Evolutionary conservation across 1,140 invertebrate species (phyloP), one percentile per base, ranked within the genome.

Genomic region (Probaryconus sp.): DNA sequence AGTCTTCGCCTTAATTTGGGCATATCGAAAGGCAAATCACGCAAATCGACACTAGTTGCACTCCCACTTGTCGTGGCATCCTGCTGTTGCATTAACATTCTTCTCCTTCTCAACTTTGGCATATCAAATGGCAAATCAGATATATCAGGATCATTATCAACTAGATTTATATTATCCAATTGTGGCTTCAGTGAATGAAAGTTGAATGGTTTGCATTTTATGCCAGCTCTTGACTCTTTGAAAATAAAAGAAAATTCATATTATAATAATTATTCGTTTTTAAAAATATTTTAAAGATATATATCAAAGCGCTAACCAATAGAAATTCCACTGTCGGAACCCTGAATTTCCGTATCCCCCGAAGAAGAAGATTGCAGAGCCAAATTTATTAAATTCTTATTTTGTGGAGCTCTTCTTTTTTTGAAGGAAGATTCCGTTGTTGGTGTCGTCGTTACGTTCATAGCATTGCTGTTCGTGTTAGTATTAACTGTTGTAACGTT

Each of bases 11-110:
- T 88, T 30, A 96, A 85, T 85, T 96, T 96, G 7, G 95, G 94
- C 94, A 96, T 96, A 82, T 96, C 95, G 80, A 96, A 96, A 10
- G 95, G 94, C 63, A 96, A 88, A 78, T 95, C 92, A 37, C 92
- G 89, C 1, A 95, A 86, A 79, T 95, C 94, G 6, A 94, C 92
- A 3, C 92, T 93, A 1, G 91, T 93, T 13, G 91, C 91, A 74
- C 92, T 93, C 26, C 91, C 90, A 9, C 92, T 92, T 21, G 92
- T 93, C 33, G 91, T 91, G 5, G 90, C 89, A 28, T 90, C 89
- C 70, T 91, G n/a, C n/a, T n/a, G 86, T 35, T 87, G 83, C 79
- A 86, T 81, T 10, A 88, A 78, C 11, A 87, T 83, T 64, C 93
- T 90, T 82, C 92, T 90, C 37, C 94, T 89, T 33, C 94, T 87